Base-by-base conservation (phyloP, 2,888 invertebrate genomes). In the Brachypalpus laphriformis region DNA sequence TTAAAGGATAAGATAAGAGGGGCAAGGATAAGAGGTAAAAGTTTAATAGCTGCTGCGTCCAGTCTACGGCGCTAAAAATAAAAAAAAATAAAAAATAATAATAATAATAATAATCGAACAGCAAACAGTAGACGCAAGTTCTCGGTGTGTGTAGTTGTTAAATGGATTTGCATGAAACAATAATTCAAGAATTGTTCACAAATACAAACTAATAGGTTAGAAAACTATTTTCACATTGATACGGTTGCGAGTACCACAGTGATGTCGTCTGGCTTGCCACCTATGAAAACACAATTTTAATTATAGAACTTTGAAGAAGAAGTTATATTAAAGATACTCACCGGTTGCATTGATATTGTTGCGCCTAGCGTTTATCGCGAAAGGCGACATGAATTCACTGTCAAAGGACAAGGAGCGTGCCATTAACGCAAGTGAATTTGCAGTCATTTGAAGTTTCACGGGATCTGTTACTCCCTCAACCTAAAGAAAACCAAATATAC, bases 261-360 rank as follows among this genome's bases (percentile, higher is more conserved):
- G 93, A 99, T 98, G 93, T 99, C 99, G 92, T 99, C 99, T 85
- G 99, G 99, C 93, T 99, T 99, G 77, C 99, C 99, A 91, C 99
- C 98, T 96, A 94, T 65, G 87, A 81, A 57, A 77, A 59, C 25
- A 63, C 51, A 68, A 87, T 89, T 88, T 56, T 47, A 34, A 16
- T 28, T 34, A 16, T 14, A 0, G 20, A 18, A 37, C 0, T 25
- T 9, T 2, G 22, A 3, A 3, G 2, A 28, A 14, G 14, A 22
- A 11, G 3, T n/a, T n/a, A 9, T 31, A 8, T 31, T 6, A 7
- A 31, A 5, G 25, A 5, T 31, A 90, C 93, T 92, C 91, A 97
- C 98, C 98, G 91, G 96, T 96, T 89, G 98, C 96, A 91, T 97
- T 95, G 88, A 98, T 98, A 89, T 99, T 98, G 92, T 98, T 97